Evolutionary conservation across 1,140 invertebrate species (phyloP).

Genomic region (Pectinophora gossypiella): DNA sequence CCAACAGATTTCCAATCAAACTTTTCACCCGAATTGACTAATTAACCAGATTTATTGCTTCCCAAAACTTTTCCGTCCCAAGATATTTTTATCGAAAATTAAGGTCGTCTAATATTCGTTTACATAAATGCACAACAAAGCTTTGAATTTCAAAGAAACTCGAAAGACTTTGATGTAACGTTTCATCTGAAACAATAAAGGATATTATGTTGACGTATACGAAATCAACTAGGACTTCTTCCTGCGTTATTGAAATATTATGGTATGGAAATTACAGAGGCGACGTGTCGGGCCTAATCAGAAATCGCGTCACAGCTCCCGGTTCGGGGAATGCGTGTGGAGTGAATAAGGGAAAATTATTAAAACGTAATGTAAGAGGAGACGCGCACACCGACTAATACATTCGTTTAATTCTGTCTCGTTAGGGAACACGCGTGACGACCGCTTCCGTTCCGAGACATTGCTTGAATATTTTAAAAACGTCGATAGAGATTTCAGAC

Average conservation of each 20-base stretch:
- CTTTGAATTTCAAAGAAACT: constrained; percentile 34
- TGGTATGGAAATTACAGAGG: no score
- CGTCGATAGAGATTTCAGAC: no score
- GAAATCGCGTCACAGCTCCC: constrained; percentile 46
- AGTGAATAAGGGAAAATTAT: constrained; percentile 59
- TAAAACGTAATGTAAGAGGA: constrained; percentile 48
- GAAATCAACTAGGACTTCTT: constrained; percentile 31
- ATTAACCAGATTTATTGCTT: constrained; percentile 68
- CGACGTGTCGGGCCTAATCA: constrained; percentile 43
- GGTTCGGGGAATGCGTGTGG: constrained; percentile 50
- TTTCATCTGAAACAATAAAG: constrained; percentile 35
- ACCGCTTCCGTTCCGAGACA: constrained; percentile 51
- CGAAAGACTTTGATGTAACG: constrained; percentile 44
- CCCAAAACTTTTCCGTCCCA: constrained; percentile 40
- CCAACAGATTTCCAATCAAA: constrained; percentile 40
- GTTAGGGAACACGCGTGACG: constrained; percentile 53
- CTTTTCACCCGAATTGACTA: constrained; percentile 64
- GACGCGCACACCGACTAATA: constrained; percentile 37
- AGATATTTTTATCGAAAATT: constrained; percentile 47
- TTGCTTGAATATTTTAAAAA: constrained; percentile 44
- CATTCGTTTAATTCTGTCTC: constrained; percentile 65
- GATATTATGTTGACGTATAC: constrained; percentile 25
- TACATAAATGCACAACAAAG: constrained; percentile 27
- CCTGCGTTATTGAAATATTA: constrained; percentile 41
- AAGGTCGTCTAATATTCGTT: constrained; percentile 58